Evolutionary conservation across 2,797 vertebrate genomes (phyloP).

Genomic region (Masticophis lateralis): DNA sequence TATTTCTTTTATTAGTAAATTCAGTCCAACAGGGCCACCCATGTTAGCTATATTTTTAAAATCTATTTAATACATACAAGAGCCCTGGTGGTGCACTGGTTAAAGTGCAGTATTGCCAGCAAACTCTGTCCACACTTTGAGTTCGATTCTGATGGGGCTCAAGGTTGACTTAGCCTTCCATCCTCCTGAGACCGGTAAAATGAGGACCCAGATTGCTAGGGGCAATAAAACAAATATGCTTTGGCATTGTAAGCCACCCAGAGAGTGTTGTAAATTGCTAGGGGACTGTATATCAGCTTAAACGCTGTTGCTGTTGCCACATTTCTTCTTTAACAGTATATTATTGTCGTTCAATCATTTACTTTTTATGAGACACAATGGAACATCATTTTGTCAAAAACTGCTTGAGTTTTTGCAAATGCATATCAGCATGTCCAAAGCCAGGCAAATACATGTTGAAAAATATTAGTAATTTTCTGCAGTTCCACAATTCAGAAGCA

Average conservation of each 20-base stretch:
- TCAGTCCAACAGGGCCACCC: not conserved
- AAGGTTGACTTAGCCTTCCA: too few species aligned
- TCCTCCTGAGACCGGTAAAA: too few species aligned
- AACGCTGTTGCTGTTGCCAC: not conserved
- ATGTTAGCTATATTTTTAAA: not conserved
- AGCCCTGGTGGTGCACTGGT: too few species aligned
- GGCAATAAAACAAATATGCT: not conserved
- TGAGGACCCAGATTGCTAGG: not conserved
- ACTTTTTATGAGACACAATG: not conserved
- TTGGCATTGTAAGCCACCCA: not conserved
- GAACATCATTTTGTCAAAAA: not conserved
- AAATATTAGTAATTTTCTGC: not conserved
- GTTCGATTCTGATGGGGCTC: too few species aligned
- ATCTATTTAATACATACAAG: not conserved
- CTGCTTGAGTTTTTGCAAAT: not conserved
- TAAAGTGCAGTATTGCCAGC: too few species aligned
- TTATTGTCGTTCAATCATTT: not conserved
- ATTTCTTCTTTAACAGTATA: not conserved
- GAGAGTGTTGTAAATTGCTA: not conserved
- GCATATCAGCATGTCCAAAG: not conserved
- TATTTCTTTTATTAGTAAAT: not conserved
- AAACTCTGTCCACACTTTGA: too few species aligned
- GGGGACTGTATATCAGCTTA: not conserved
- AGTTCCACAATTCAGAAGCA: not conserved
- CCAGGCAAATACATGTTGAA: not conserved